phyloP scores from a whole-genome alignment of 2,888 invertebrate species.

The Dusona sp. region DNA sequence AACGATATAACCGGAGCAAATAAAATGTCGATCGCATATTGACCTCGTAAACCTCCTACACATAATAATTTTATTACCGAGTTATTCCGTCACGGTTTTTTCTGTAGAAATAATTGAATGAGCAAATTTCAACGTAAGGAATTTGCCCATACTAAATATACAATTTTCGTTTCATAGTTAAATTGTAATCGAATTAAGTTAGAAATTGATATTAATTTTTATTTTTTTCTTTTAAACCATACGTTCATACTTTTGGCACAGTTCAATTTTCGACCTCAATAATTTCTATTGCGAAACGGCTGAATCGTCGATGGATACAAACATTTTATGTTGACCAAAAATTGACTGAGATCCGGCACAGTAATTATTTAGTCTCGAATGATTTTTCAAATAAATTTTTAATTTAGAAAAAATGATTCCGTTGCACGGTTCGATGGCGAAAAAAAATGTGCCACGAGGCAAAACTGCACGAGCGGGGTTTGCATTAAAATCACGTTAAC shows the following conservation, averaged over 20 bases:
- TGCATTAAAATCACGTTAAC: slow-evolving; percentile 48
- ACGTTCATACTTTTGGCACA: not conserved
- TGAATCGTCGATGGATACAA: not conserved
- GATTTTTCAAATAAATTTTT: not conserved
- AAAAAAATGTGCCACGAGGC: slow-evolving; percentile 6
- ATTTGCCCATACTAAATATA: not conserved
- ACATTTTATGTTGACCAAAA: not conserved
- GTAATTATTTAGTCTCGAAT: not conserved
- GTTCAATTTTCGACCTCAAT: not conserved
- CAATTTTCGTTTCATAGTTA: not conserved
- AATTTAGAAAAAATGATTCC: not conserved
- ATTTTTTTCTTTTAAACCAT: not conserved
- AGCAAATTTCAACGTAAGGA: not conserved
- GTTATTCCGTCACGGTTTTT: not conserved
- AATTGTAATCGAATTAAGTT: not conserved
- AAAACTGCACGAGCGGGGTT: not conserved
- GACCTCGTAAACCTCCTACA: slow-evolving; percentile 22
- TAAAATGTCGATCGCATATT: slow-evolving; percentile 42
- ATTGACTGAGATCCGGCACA: not conserved
- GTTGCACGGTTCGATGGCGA: not conserved
- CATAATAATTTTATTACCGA: slow-evolving; percentile 5
- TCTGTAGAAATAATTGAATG: not conserved
- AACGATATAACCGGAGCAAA: slow-evolving; percentile 39
- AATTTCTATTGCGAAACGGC: not conserved
- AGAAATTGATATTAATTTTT: not conserved